Evolutionary conservation across 1,140 invertebrate species (phyloP).

Genomic region (Campoletis sonorensis): DNA sequence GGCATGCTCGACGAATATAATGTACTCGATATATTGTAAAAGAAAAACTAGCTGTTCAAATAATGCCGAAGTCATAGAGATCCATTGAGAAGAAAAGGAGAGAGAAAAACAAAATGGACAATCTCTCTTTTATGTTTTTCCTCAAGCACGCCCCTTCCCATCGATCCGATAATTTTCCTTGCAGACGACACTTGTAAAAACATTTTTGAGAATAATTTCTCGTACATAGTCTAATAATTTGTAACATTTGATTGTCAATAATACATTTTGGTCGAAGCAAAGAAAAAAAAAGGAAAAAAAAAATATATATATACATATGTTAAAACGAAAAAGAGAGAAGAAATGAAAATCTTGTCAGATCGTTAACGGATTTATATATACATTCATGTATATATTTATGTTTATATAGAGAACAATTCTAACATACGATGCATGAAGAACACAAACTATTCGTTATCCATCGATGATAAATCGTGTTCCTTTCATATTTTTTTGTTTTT

Average conservation of each 20-base stretch:
- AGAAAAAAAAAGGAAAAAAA: conserved; percentile 30
- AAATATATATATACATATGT: conserved; percentile 12
- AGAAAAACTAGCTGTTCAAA: not conserved
- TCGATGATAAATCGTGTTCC: conserved; percentile 7
- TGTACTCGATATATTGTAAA: too few species aligned
- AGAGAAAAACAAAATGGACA: not conserved
- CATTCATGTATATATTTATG: not conserved
- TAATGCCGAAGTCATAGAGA: not conserved
- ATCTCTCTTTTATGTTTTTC: conserved; percentile 5
- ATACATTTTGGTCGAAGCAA: conserved; percentile 40
- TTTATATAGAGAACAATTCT: conserved; percentile 21
- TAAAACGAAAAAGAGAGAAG: conserved; percentile 7
- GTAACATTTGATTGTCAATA: conserved; percentile 44
- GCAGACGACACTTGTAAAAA: conserved; percentile 28
- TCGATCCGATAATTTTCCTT: not conserved
- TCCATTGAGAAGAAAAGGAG: not conserved
- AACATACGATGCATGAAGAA: conserved; percentile 43
- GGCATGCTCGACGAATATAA: too few species aligned
- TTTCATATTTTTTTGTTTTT: not conserved
- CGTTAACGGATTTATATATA: conserved; percentile 24
- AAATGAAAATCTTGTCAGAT: conserved; percentile 38
- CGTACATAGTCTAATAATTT: conserved; percentile 22
- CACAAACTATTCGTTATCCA: conserved; percentile 21
- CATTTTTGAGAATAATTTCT: conserved; percentile 21
- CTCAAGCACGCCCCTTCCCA: conserved; percentile 9